These are phyloP conservation scores for Agrotis exclamationis DNA, from an alignment of 2,888 invertebrate species.

Conservation along the genomic window DNA sequence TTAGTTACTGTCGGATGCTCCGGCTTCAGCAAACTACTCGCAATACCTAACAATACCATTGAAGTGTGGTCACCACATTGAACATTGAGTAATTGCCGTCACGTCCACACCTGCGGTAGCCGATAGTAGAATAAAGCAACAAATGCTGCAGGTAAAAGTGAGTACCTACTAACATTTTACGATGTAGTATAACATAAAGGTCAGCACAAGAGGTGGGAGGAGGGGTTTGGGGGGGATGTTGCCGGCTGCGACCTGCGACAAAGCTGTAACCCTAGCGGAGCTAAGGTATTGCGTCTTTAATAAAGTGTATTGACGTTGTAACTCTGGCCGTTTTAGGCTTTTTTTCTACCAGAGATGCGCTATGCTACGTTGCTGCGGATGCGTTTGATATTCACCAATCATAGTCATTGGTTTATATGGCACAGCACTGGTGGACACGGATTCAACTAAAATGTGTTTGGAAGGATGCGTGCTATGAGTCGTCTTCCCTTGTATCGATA, in stretches of 20 bases:
- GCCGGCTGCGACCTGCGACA: neutral
- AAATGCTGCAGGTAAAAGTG: constrained; percentile 14
- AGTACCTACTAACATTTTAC: constrained; percentile 37
- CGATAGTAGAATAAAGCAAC: constrained; percentile 18
- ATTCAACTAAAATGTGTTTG: too few relatives aligned
- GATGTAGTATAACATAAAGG: constrained; percentile 33
- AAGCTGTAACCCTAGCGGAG: constrained; percentile 14
- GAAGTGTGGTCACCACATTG: neutral
- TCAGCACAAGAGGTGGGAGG: neutral
- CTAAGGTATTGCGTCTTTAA: constrained; percentile 20
- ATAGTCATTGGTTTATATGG: too few relatives aligned
- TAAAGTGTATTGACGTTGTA: constrained; percentile 57
- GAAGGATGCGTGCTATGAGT: too few relatives aligned
- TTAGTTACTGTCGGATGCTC: neutral
- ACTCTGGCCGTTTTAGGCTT: too few relatives aligned
- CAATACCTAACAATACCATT: neutral
- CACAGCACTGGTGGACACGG: too few relatives aligned
- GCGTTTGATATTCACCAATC: too few relatives aligned
- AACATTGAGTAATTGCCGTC: neutral
- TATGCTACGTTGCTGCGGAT: too few relatives aligned
- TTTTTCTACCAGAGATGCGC: too few relatives aligned
- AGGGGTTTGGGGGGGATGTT: neutral
- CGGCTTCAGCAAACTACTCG: neutral
- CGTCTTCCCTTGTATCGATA: too few relatives aligned
- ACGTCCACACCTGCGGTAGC: neutral